phyloP scores from a whole-genome alignment of 35 echinoderm and acorn worm genomes.

The Ophiothrix spiculata region DNA sequence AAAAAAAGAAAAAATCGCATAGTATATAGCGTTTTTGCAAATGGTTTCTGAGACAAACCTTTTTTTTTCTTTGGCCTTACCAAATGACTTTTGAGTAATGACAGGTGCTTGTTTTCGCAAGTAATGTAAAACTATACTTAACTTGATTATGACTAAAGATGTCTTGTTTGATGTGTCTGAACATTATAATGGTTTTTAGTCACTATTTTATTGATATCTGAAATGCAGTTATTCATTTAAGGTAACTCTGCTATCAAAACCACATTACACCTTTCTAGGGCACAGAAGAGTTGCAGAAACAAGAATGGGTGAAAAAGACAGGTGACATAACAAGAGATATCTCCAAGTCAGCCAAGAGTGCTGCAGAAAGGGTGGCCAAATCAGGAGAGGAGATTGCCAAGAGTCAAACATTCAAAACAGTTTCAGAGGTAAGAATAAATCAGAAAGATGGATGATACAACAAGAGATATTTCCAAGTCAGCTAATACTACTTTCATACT shows the following conservation, averaged over 20 bases:
- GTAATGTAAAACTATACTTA: neutral
- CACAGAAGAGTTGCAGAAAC: constrained; percentile 86
- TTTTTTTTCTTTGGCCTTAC: too few relatives aligned
- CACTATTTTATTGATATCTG: neutral
- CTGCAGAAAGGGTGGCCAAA: constrained; percentile 78
- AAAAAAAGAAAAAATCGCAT: constrained; percentile 84
- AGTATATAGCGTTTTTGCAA: too few relatives aligned
- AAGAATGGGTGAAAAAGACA: constrained; percentile 96
- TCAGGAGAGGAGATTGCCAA: constrained; percentile 73
- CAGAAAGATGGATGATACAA: constrained; percentile 75
- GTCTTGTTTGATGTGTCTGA: constrained; percentile 43
- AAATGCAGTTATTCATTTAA: neutral
- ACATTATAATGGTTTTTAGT: too few relatives aligned
- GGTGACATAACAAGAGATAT: constrained; percentile 65
- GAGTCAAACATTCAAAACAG: constrained; percentile 70
- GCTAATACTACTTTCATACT: constrained; percentile 76
- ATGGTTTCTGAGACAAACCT: too few relatives aligned
- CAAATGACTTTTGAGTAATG: constrained; percentile 38
- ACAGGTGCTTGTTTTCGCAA: neutral
- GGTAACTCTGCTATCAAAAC: neutral
- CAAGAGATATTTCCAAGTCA: constrained; percentile 67
- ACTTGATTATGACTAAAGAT: neutral
- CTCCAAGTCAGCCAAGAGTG: constrained; percentile 77
- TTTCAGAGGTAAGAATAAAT: constrained; percentile 96
- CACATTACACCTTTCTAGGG: constrained; percentile 45